Percentiles rank a stretch among this genome's conserved stretches.
These are phyloP conservation scores for Palythoa heliodiscus DNA, from an alignment of 92 coral and sea anemone species.

Conservation along the genomic window DNA sequence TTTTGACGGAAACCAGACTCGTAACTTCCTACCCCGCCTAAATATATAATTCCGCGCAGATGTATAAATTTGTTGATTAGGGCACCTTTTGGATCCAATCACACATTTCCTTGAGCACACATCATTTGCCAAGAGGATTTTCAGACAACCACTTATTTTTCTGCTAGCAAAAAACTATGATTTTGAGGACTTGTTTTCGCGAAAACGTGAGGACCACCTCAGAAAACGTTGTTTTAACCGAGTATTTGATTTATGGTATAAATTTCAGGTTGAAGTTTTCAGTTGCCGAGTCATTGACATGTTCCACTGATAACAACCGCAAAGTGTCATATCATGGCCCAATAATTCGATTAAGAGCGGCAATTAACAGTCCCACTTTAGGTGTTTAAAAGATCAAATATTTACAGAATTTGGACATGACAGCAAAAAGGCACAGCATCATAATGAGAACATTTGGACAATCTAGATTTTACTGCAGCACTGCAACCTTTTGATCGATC, in stretches of 20 bases:
- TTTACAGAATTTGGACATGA: slow-evolving; percentile 44
- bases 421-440: slow-evolving; percentile 5
- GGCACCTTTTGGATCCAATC: slow-evolving; percentile 14
- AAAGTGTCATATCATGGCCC: slow-evolving; percentile 31
- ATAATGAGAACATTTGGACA: background rate
- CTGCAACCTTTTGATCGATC: background rate
- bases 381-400: slow-evolving; percentile 43
- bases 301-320: slow-evolving; percentile 43
- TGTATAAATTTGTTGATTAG: slow-evolving; percentile 42
- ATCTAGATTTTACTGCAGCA: background rate
- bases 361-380: slow-evolving; percentile 41
- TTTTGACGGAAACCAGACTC: slow-evolving; percentile 50
- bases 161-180: background rate
- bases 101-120: slow-evolving; percentile 31
- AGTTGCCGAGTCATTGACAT: slow-evolving; percentile 32
- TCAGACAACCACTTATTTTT: background rate
- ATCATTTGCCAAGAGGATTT: slow-evolving; percentile 4
- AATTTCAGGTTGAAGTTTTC: slow-evolving; percentile 4
- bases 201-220: background rate
- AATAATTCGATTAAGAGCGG: slow-evolving; percentile 44
- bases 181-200: background rate
- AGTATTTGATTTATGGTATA: background rate
- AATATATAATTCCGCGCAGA: slow-evolving; percentile 40
- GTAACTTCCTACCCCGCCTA: slow-evolving; percentile 43
- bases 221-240: background rate